These are phyloP conservation scores for Napeogenes sylphis DNA, from an alignment of 2,888 invertebrate genomes.

Conservation along the genomic window DNA sequence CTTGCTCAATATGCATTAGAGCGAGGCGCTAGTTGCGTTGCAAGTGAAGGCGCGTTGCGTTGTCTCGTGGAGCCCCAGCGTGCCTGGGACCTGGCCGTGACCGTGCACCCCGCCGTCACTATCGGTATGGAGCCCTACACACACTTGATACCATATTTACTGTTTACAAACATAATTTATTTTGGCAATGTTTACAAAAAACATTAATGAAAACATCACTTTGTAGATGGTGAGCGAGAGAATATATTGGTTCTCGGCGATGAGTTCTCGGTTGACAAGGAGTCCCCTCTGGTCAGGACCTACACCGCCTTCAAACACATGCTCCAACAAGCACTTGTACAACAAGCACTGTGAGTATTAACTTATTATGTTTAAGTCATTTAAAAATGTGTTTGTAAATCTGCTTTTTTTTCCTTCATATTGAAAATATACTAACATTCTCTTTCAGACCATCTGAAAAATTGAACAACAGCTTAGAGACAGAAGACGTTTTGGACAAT, in stretches of 20 bases:
- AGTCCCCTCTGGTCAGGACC: constrained; percentile 44
- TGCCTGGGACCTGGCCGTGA: constrained; percentile 49
- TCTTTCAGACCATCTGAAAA: constrained; percentile 29
- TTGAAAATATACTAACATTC: no score
- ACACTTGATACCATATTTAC: not conserved
- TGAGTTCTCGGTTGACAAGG: constrained; percentile 45
- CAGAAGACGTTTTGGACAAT: constrained; percentile 5
- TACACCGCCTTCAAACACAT: constrained; percentile 52
- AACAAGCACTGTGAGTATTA: constrained; percentile 58
- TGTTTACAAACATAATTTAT: no score
- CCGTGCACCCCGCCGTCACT: constrained; percentile 42
- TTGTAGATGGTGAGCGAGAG: constrained; percentile 48
- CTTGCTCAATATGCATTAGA: constrained; percentile 49
- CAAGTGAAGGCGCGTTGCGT: constrained; percentile 51
- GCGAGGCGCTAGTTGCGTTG: constrained; percentile 39
- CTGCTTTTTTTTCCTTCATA: no score
- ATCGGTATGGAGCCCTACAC: constrained; percentile 35
- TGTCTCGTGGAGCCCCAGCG: constrained; percentile 48
- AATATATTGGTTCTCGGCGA: constrained; percentile 55
- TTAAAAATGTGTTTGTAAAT: no score
- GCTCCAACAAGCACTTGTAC: constrained; percentile 44
- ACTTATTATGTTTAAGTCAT: constrained; percentile 2
- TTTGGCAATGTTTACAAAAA: not conserved
- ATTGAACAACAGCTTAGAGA: constrained; percentile 18
- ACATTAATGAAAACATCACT: not conserved